Conservation (phyloP, 2,888 invertebrate species). For the Phaonia tiefii region DNA sequence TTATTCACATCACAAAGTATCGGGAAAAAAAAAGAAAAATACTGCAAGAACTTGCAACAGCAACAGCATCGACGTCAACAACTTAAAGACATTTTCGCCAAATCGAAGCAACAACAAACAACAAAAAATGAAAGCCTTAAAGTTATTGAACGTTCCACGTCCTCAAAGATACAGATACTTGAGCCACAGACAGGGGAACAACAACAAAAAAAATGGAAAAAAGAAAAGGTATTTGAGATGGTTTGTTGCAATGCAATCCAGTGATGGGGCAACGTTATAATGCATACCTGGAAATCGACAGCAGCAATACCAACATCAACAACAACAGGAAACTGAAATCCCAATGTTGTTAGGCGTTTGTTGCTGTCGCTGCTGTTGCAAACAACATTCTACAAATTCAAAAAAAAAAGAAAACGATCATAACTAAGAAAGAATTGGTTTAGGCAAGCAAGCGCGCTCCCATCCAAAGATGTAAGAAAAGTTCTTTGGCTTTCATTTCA, state of each 20-base stretch:
- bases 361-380: neutral
- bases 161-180: slow-evolving; percentile 21
- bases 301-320: neutral
- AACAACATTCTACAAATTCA: neutral
- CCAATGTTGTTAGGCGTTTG: slow-evolving; percentile 2
- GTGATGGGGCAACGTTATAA: slow-evolving; percentile 13
- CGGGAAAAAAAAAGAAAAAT: too few species aligned
- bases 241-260: slow-evolving; percentile 29
- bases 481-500: slow-evolving; percentile 14
- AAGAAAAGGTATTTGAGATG: slow-evolving; percentile 24
- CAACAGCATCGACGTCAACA: slow-evolving; percentile 2
- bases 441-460: neutral
- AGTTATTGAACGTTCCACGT: slow-evolving; percentile 53
- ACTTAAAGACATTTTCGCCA: slow-evolving; percentile 29
- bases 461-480: slow-evolving; percentile 17
- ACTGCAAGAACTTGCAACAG: neutral
- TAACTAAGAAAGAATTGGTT: neutral
- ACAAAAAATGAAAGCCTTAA: slow-evolving; percentile 37
- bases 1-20: neutral
- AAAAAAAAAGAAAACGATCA: too few species aligned
- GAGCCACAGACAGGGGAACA: neutral
- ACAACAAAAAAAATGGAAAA: too few species aligned
- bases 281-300: slow-evolving; percentile 22
- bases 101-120: neutral
- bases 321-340: slow-evolving; percentile 22